These are phyloP conservation scores for Piezodorus guildinii DNA, from an alignment of 1,140 invertebrate species.

Conservation along the genomic window DNA sequence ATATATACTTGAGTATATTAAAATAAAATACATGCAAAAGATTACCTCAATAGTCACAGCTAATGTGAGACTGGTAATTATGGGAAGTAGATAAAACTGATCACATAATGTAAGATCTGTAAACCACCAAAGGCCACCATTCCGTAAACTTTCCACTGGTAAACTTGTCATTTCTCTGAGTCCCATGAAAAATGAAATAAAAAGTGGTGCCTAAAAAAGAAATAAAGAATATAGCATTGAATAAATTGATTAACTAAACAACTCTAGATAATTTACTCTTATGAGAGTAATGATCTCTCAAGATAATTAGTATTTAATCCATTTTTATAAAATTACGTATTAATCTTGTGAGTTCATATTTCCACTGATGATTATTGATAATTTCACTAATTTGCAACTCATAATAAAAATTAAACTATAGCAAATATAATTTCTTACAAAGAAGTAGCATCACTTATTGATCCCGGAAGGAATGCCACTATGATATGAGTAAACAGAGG, in stretches of 20 bases:
- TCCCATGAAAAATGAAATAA: conserved; percentile 81
- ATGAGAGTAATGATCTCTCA: too few relatives aligned
- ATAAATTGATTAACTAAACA: conserved; percentile 16
- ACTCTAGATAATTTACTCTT: too few relatives aligned
- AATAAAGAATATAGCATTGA: conserved; percentile 22
- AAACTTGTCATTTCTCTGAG: conserved; percentile 71
- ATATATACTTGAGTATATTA: too few relatives aligned
- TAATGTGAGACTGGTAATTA: conserved; percentile 71
- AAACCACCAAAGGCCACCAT: conserved; percentile 90
- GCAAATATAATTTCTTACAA: too few relatives aligned
- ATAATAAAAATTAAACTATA: too few relatives aligned
- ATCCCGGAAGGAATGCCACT: too few relatives aligned
- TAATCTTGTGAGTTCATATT: too few relatives aligned
- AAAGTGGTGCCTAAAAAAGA: conserved; percentile 58
- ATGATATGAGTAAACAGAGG: not conserved
- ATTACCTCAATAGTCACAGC: conserved; percentile 63
- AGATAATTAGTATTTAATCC: too few relatives aligned
- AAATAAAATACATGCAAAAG: not conserved
- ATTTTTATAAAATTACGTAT: too few relatives aligned
- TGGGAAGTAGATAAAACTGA: conserved; percentile 77
- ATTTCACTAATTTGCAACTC: too few relatives aligned
- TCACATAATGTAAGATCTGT: conserved; percentile 80
- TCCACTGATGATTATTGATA: too few relatives aligned
- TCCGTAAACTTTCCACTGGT: conserved; percentile 75
- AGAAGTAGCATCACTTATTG: too few relatives aligned